phyloP scores from a whole-genome alignment of 2,888 invertebrate species.

The Gastracanthus pulcherrimus region DNA sequence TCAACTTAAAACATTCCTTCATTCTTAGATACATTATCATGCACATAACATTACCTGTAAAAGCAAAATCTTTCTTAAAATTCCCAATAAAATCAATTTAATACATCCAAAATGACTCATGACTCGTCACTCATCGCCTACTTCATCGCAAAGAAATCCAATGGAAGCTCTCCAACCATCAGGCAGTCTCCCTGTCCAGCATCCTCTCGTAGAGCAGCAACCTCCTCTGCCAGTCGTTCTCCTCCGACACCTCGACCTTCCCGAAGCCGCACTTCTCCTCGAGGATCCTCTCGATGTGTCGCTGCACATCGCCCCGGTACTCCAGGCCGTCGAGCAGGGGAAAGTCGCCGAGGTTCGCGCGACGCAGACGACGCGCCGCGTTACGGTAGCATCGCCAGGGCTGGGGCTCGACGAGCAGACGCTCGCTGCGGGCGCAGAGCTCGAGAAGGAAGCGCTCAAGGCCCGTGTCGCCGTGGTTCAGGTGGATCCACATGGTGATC shows the following conservation, averaged over 20 bases:
- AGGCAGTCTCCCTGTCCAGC: no score
- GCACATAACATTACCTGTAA: no score
- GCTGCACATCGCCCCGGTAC: slow-evolving; percentile 82
- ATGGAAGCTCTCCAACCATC: no score
- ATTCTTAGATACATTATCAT: no score
- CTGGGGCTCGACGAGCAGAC: slow-evolving; percentile 89
- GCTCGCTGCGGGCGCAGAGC: slow-evolving; percentile 79
- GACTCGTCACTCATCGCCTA: no score
- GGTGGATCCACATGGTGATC: slow-evolving; percentile 94
- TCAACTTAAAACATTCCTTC: no score
- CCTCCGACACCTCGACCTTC: slow-evolving; percentile 81
- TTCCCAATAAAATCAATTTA: no score
- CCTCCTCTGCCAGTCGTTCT: slow-evolving; percentile 85
- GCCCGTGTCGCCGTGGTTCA: slow-evolving; percentile 89
- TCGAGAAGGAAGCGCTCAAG: slow-evolving; percentile 82
- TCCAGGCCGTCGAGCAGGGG: slow-evolving; percentile 81
- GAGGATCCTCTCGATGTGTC: slow-evolving; percentile 81
- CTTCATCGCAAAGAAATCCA: no score
- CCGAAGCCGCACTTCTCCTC: slow-evolving; percentile 75
- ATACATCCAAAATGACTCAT: no score
- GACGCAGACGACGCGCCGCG: slow-evolving; percentile 86
- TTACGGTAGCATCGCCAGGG: slow-evolving; percentile 91
- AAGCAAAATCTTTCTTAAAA: no score
- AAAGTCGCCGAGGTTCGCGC: slow-evolving; percentile 81
- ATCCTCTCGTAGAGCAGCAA: slow-evolving; percentile 79